Percentiles rank a stretch among this genome's conserved stretches.
phyloP scores from a whole-genome alignment of 2,888 invertebrate genomes.

The Galeruca laticollis region DNA sequence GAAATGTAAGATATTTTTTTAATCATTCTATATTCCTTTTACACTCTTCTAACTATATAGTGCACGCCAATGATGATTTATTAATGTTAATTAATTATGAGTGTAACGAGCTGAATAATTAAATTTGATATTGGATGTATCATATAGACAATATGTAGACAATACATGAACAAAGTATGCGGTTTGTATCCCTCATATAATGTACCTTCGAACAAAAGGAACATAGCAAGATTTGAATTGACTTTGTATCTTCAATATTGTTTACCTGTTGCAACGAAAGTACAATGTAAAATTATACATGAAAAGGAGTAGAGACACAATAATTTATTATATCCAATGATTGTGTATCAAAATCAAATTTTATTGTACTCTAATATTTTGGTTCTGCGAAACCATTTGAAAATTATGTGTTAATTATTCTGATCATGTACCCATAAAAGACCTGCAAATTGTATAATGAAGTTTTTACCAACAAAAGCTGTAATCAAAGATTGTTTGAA shows the following conservation, averaged over 20 bases:
- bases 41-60: neutral
- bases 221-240: neutral
- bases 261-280: neutral
- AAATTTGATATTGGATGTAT: neutral
- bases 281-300: neutral
- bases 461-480: no score
- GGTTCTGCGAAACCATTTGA: no score
- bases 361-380: no score
- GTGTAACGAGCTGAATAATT: slow-evolving; percentile 12
- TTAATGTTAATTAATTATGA: slow-evolving; percentile 14
- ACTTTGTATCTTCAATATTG: neutral
- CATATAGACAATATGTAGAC: slow-evolving; percentile 1
- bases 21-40: neutral
- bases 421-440: no score
- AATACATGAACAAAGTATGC: neutral
- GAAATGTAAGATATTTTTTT: neutral
- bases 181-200: neutral
- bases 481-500: no score
- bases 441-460: no score
- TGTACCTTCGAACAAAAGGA: neutral
- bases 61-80: neutral
- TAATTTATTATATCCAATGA: no score
- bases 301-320: neutral
- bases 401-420: no score
- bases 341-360: no score